Conservation (phyloP, 1,140 invertebrate species). For the Pantala flavescens region DNA sequence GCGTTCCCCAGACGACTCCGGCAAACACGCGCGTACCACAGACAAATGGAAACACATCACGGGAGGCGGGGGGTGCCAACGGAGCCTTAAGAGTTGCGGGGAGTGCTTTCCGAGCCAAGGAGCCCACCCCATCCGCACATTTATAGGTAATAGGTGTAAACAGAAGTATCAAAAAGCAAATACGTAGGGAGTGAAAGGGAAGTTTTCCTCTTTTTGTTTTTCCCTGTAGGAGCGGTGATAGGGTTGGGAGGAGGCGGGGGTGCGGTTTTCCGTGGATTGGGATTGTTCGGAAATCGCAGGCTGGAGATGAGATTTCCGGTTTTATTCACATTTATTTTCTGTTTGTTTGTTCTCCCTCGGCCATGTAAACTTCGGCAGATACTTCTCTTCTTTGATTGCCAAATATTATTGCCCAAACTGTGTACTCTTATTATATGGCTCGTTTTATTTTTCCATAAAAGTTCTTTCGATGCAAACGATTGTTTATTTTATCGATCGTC, state of each 20-base stretch:
- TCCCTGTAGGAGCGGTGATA: neutral
- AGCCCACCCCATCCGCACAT: neutral
- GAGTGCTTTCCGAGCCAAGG: neutral
- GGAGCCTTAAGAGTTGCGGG: neutral
- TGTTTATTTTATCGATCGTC: no score
- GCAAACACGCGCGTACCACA: neutral
- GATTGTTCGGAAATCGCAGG: neutral
- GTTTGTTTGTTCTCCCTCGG: neutral
- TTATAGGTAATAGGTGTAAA: slow-evolving; percentile 10
- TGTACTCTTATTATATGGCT: neutral
- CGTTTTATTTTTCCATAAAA: neutral
- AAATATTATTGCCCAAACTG: neutral
- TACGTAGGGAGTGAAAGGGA: neutral
- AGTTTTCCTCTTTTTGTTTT: slow-evolving; percentile 1
- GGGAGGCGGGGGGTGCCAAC: neutral
- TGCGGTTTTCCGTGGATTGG: neutral
- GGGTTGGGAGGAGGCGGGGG: neutral
- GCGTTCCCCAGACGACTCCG: neutral
- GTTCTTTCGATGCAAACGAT: neutral
- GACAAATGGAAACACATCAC: slow-evolving; percentile 9
- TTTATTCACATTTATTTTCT: slow-evolving; percentile 9
- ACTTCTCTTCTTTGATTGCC: neutral
- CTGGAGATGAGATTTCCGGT: slow-evolving; percentile 4
- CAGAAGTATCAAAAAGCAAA: slow-evolving; percentile 7
- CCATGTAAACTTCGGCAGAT: neutral